Evolutionary conservation across 2,797 vertebrate species (phyloP), one percentile per base, ranked within the genome.

Genomic region (Sebastes nivosus): DNA sequence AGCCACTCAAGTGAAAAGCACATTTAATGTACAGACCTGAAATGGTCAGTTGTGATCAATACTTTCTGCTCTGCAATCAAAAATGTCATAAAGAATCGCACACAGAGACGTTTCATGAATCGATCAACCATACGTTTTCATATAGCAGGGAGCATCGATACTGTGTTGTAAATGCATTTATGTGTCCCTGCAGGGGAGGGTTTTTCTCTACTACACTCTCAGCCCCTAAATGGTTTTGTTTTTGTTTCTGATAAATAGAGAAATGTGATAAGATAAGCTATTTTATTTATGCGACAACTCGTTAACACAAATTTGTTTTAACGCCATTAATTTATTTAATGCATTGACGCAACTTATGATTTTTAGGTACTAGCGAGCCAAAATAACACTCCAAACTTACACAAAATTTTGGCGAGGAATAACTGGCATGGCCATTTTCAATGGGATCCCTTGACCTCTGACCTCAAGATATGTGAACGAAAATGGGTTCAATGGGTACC

Each of bases 21-120:
- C 55, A 81, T 75, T 70, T 80, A 32, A 85, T 82, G 59, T 71
- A 54, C 34, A 50, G 77, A 42, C 36, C 54, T 77, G 57, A 82
- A 77, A 77, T 64, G 67, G 54, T 77, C 63, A 16, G 61, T 20
- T 5, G 1, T 20, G 69, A 89, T 93, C 92, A 83, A 94, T 92
- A 83, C 64, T 67, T 22, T 55, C 12, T 42, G 34, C 66, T 69
- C 75, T 86, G 75, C 85, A 81, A 85, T 87, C 81, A 84, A 54
- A 76, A 64, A 67, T 50, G 59, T 81, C 50, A 87, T 87, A 83
- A 90, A 87, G 46, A 78, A 72, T 24, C 5, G 14, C 34, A 59
- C 72, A 52, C 55, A 54, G 12, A 34, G 29, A 72, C 27, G 46
- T 36, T 60, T 74, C 68, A 34, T 63, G 20, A 78, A 81, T 87